These are phyloP conservation scores for Aurelia sp. DNA, from an alignment of 30 jellyfish, hydroid and myxozoan genomes.

Conservation along the genomic window DNA sequence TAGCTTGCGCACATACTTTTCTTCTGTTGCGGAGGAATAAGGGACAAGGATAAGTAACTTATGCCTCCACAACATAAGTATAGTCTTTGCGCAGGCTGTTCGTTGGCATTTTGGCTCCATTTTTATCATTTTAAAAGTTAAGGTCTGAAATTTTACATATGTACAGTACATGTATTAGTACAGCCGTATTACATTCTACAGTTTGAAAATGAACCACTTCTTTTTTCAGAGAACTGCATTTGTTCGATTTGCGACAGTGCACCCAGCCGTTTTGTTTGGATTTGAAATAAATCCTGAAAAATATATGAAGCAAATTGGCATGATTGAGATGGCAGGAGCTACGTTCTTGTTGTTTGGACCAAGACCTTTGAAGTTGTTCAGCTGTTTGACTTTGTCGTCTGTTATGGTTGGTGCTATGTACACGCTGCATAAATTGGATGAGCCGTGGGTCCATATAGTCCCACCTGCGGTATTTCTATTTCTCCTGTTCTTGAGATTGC, in stretches of 20 bases:
- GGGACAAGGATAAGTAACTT: too few relatives aligned
- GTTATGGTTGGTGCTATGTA: conserved; percentile 93
- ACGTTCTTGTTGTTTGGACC: conserved; percentile 82
- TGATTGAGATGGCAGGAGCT: conserved; percentile 83
- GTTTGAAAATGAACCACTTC: not conserved
- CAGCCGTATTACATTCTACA: too few relatives aligned
- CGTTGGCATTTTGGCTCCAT: too few relatives aligned
- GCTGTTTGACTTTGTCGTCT: conserved; percentile 81
- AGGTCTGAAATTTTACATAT: too few relatives aligned
- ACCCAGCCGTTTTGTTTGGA: conserved; percentile 90
- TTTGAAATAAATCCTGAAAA: conserved; percentile 81
- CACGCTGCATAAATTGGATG: conserved; percentile 48
- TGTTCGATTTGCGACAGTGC: conserved; percentile 79
- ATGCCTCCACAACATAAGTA: too few relatives aligned
- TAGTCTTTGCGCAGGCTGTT: too few relatives aligned
- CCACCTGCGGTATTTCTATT: conserved; percentile 65
- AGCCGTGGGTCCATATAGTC: conserved; percentile 23
- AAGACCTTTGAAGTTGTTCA: conserved; percentile 57
- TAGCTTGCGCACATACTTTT: too few relatives aligned
- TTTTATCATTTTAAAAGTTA: too few relatives aligned
- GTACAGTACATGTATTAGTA: too few relatives aligned
- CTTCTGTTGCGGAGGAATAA: too few relatives aligned
- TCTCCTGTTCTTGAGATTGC: conserved; percentile 64
- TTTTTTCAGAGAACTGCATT: conserved; percentile 70
- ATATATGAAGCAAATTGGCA: conserved; percentile 85